These are phyloP conservation scores for Meriones unguiculatus DNA, from an alignment of 2,113 vertebrate species.

Conservation along the genomic window DNA sequence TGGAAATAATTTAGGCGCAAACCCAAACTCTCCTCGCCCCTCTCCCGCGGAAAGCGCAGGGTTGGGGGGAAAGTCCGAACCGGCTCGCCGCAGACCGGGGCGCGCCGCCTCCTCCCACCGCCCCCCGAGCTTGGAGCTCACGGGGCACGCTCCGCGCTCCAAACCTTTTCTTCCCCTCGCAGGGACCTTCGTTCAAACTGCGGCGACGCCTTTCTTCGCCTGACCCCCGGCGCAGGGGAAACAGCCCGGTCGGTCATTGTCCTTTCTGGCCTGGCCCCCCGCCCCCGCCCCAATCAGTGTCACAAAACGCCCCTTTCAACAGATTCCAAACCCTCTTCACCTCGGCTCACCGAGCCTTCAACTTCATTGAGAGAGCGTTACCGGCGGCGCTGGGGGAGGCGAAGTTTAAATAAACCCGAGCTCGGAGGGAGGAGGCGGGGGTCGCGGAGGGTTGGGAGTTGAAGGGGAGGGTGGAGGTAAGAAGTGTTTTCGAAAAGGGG, in stretches of 20 bases:
- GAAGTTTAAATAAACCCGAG: constrained; percentile 83
- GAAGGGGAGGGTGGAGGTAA: constrained; percentile 51
- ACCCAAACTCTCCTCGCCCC: constrained; percentile 38
- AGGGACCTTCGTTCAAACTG: constrained; percentile 63
- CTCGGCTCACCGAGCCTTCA: constrained; percentile 80
- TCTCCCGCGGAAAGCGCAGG: background rate
- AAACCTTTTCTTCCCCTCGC: constrained; percentile 57
- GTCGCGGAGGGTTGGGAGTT: constrained; percentile 55
- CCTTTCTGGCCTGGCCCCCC: constrained; percentile 65
- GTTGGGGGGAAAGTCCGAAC: constrained; percentile 55
- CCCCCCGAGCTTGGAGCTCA: constrained; percentile 15
- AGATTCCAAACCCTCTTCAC: constrained; percentile 82
- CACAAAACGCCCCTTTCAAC: constrained; percentile 84
- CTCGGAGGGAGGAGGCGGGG: constrained; percentile 54
- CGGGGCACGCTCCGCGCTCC: constrained; percentile 72
- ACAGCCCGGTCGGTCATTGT: constrained; percentile 76
- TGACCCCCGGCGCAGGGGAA: constrained; percentile 74
- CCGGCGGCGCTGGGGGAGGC: constrained; percentile 77
- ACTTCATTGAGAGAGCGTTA: constrained; percentile 79
- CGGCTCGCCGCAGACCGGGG: background rate
- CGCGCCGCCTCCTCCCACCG: background rate
- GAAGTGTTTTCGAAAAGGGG: constrained; percentile 78
- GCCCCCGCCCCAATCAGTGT: constrained; percentile 80
- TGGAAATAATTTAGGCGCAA: background rate
- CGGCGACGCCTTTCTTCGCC: constrained; percentile 78